A percentile compares a stretch with the other conserved stretches of the same genome.
These are phyloP conservation scores for Oryzias curvinotus DNA, from an alignment of 2,113 vertebrate genomes.

Conservation along the genomic window DNA sequence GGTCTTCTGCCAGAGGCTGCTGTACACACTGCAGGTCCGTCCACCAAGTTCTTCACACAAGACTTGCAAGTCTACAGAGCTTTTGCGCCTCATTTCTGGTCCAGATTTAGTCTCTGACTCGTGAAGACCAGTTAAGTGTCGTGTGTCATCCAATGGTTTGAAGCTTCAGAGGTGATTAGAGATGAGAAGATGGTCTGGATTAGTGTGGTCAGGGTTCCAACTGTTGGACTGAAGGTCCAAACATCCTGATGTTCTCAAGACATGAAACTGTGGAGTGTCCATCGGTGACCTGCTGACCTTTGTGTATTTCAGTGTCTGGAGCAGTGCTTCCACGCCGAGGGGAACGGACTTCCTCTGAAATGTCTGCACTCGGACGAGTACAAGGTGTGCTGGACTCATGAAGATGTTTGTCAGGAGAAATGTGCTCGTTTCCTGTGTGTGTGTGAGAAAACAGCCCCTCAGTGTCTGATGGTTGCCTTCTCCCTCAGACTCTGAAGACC, in stretches of 20 bases:
- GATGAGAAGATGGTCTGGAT: too few species aligned
- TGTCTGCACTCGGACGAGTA: conserved; percentile 75
- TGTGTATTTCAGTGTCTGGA: conserved; percentile 70
- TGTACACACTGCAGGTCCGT: conserved; percentile 82
- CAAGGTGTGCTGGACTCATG: conserved; percentile 60
- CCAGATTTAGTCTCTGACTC: neutral
- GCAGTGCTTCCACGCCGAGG: conserved; percentile 79
- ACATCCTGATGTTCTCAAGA: too few species aligned
- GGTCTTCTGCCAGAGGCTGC: conserved; percentile 78
- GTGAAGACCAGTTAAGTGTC: too few species aligned
- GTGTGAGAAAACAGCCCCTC: too few species aligned
- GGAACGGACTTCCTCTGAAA: conserved; percentile 80
- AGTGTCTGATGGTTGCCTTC: neutral
- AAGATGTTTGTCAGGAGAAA: too few species aligned
- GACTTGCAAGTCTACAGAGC: too few species aligned
- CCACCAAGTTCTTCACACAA: too few species aligned
- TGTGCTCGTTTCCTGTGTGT: neutral
- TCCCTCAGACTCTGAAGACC: conserved; percentile 73
- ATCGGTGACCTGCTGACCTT: neutral
- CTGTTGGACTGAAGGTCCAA: too few species aligned
- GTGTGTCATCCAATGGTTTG: neutral
- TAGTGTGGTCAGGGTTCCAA: too few species aligned
- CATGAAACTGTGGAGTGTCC: neutral
- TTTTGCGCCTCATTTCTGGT: neutral
- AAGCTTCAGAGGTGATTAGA: neutral